Conservation (phyloP, 2,888 invertebrate genomes). For the Ctenicera cuprea region DNA sequence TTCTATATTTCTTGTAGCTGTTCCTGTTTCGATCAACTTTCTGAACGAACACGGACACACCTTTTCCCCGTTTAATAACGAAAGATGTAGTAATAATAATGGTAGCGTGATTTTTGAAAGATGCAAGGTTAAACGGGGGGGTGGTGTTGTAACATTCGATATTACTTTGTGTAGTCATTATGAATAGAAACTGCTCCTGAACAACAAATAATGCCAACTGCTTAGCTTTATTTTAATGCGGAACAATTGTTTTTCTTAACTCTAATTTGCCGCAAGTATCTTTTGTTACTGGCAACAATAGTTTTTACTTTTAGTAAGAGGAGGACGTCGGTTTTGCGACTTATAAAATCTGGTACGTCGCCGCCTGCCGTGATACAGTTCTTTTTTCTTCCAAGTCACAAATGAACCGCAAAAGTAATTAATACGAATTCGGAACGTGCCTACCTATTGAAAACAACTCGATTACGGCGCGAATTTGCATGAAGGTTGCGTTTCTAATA, state of each 20-base stretch:
- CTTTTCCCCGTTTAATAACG: slow-evolving; percentile 50
- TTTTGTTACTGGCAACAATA: background rate
- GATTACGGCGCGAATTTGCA: slow-evolving; percentile 32
- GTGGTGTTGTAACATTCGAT: slow-evolving; percentile 42
- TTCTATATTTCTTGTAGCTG: slow-evolving; percentile 36
- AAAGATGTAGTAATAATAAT: slow-evolving; percentile 52
- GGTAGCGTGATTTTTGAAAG: slow-evolving; percentile 51
- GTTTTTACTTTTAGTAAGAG: background rate
- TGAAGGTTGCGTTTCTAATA: slow-evolving; percentile 21
- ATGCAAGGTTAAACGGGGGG: slow-evolving; percentile 50
- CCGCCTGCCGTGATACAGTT: background rate
- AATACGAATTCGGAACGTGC: slow-evolving; percentile 39
- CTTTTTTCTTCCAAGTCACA: slow-evolving; percentile 10
- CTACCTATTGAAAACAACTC: slow-evolving; percentile 19
- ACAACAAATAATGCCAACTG: slow-evolving; percentile 2
- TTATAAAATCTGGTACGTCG: background rate
- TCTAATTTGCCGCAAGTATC: too few relatives aligned
- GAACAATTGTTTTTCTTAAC: slow-evolving; percentile 20
- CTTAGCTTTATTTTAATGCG: slow-evolving; percentile 8
- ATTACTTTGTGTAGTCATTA: slow-evolving; percentile 12
- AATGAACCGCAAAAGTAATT: slow-evolving; percentile 45
- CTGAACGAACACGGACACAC: slow-evolving; percentile 49
- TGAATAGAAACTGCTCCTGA: background rate
- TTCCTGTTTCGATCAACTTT: slow-evolving; percentile 52
- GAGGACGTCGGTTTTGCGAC: background rate